Conservation (phyloP, 2,113 vertebrate species). For the Tursiops truncatus region DNA sequence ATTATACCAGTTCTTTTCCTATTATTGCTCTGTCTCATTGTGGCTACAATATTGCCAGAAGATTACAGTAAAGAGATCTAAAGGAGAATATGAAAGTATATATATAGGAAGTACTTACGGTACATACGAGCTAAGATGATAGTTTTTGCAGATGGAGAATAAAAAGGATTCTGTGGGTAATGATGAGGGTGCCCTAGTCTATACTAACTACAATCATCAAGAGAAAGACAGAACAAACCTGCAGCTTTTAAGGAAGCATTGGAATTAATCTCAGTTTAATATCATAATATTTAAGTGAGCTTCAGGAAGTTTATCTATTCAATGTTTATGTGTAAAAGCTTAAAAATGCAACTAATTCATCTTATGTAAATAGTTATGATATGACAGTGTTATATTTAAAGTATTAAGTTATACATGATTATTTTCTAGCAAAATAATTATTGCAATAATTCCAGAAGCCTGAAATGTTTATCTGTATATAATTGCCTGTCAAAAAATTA, state of each 20-base stretch:
- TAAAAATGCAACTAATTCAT: constrained; percentile 33
- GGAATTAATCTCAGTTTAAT: constrained; percentile 35
- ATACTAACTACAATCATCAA: not conserved
- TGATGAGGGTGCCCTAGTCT: not conserved
- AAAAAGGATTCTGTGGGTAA: not conserved
- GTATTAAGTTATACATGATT: not conserved
- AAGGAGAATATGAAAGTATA: not conserved
- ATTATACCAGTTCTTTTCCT: not conserved
- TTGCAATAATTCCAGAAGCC: not conserved
- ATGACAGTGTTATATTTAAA: not conserved
- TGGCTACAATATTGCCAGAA: not conserved
- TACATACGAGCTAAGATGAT: not conserved
- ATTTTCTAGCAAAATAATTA: not conserved
- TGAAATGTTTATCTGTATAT: not conserved
- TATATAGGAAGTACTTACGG: not conserved
- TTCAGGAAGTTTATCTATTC: constrained; percentile 11
- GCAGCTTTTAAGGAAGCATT: not conserved
- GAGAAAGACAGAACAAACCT: not conserved
- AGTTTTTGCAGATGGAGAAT: not conserved
- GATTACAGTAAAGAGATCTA: not conserved
- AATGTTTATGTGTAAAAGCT: not conserved
- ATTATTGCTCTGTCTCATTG: not conserved
- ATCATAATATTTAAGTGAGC: not conserved
- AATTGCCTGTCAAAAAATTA: constrained; percentile 32
- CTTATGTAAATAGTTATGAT: not conserved